Evolutionary conservation across 2,113 vertebrate species (phyloP), one percentile per base, ranked within the genome.

Genomic region (Scatophagus argus): DNA sequence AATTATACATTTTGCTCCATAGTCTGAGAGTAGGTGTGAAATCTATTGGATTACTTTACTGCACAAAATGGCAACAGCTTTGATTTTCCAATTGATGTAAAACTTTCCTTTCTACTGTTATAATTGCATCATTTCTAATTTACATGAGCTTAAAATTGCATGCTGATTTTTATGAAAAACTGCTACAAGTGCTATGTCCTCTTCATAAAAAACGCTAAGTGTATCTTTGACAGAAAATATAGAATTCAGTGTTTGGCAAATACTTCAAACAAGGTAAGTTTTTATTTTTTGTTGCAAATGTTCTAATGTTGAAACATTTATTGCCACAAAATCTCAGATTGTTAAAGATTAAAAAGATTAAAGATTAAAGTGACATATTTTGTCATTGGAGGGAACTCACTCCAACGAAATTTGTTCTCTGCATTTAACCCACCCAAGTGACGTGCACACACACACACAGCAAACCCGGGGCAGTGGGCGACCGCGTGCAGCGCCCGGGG

Each of bases 81-180:
- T 77, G 41, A 83, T 76, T 77, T 73, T 66, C 46, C 31, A 34
- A 38, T 80, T 59, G 36, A 75, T 85, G 70, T 73, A 41, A 76
- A 77, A 66, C 58, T 59, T 80, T 77, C 64, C 68, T 66, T 77
- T 64, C 43, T 39, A 67, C 75, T 25, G 32, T 41, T 59, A 27
- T 29, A 63, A 72, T 82, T 72, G 41, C 46, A 56, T 74, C 49
- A 68, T 71, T 77, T 84, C 12, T 9, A 52, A 32, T 67, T 74
- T 32, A 69, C 47, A 59, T 56, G 4, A 72, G 55, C 56, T 49
- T 43, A 74, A 61, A 59, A 68, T 73, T 78, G 66, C 52, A 43
- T 61, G 54, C 58, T 74, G 71, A 79, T 85, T 8, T 7, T 43
- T 54, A 41, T 46, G 66, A 58, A 70, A 66, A 65, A 52, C 51